Conservation (phyloP, 2,888 invertebrate genomes). For the Galeruca laticollis region DNA sequence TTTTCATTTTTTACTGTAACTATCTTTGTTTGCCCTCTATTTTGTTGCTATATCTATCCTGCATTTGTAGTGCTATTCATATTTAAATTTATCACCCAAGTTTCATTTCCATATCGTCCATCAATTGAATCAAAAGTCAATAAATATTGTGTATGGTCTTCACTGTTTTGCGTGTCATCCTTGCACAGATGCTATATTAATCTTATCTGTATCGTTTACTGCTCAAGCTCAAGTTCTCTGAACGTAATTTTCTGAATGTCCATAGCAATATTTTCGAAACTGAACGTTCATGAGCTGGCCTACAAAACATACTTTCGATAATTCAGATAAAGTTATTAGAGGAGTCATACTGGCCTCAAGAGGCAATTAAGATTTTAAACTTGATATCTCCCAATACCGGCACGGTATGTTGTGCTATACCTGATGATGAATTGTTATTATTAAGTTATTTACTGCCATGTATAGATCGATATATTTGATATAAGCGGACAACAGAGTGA, state of each 20-base stretch:
- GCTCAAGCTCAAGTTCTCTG: no score
- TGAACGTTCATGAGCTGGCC: not conserved
- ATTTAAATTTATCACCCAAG: no score
- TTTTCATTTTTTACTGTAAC: no score
- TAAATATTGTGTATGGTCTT: no score
- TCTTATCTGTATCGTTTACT: no score
- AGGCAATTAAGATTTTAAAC: conserved; percentile 41
- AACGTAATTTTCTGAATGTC: not conserved
- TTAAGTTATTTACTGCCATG: conserved; percentile 26
- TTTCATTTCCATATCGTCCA: no score
- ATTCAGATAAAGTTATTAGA: conserved; percentile 39
- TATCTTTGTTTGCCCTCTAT: no score
- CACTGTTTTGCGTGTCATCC: no score
- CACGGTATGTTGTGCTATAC: conserved; percentile 16
- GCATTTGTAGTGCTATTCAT: no score
- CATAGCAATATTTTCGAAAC: not conserved
- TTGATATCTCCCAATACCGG: conserved; percentile 30
- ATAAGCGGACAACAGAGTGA: not conserved
- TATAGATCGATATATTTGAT: conserved; percentile 5
- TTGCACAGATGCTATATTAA: no score
- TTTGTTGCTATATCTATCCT: no score
- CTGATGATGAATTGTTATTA: conserved; percentile 36
- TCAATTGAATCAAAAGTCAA: no score
- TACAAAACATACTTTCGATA: conserved; percentile 17
- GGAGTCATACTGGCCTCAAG: conserved; percentile 26